Conservation (phyloP, 2,797 vertebrate species). For the Poeciliopsis turneri region DNA sequence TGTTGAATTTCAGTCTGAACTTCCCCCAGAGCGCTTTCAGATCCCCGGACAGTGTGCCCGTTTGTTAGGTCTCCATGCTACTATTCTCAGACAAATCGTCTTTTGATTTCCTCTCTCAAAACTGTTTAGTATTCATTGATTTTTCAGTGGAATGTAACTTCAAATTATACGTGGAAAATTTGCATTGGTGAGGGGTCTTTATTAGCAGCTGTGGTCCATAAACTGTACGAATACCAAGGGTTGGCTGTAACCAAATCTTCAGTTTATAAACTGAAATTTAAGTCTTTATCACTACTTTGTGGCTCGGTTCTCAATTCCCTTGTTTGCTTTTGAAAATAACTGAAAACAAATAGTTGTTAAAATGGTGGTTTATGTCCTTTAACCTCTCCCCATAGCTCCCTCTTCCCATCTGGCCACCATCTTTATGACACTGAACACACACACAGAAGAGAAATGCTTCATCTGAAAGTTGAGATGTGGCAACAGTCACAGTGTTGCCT, state of each 20-base stretch:
- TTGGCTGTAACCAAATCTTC: background rate
- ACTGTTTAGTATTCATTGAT: background rate
- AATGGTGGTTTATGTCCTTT: background rate
- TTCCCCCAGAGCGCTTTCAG: background rate
- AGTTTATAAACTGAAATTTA: background rate
- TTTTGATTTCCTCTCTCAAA: background rate
- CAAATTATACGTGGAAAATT: background rate
- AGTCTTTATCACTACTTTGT: background rate
- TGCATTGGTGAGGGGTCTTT: background rate
- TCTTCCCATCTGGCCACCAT: background rate
- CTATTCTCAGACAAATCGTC: background rate
- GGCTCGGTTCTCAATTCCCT: background rate
- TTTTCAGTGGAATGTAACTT: background rate
- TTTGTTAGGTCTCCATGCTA: background rate
- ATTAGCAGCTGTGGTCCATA: background rate
- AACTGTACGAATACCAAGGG: background rate
- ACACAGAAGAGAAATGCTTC: slow-evolving; percentile 1
- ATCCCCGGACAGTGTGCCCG: background rate
- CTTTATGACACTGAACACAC: background rate
- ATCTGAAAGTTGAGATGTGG: background rate
- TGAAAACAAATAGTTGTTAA: background rate
- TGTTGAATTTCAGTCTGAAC: too few relatives aligned
- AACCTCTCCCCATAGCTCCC: background rate
- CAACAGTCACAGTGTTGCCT: background rate
- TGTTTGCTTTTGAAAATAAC: background rate